Percentiles rank a stretch among this genome's conserved stretches.
Conservation (phyloP, 2,888 invertebrate species). For the Macrophya annulata region DNA sequence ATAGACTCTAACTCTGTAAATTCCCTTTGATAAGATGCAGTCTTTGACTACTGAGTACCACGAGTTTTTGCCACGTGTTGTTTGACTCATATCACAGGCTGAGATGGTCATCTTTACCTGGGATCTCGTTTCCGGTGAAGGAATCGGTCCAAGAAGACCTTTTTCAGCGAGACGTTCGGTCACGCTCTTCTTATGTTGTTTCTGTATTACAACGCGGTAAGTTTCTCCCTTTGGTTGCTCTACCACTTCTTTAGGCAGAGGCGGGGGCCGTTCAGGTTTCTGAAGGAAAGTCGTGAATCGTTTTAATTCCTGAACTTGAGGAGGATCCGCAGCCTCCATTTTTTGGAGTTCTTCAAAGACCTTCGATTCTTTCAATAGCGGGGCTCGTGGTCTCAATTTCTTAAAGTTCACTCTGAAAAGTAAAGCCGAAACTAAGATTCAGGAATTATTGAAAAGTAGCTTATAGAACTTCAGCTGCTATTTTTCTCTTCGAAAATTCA, state of each 20-base stretch:
- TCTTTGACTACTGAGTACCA: background rate
- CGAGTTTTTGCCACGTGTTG: background rate
- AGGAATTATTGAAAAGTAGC: background rate
- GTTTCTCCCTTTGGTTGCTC: constrained; percentile 67
- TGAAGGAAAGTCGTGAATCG: constrained; percentile 87
- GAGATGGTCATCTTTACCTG: constrained; percentile 66
- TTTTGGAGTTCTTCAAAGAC: constrained; percentile 82
- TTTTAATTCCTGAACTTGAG: constrained; percentile 71
- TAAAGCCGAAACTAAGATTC: background rate
- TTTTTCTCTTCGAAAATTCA: constrained; percentile 4
- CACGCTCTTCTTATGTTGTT: constrained; percentile 74
- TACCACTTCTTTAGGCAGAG: constrained; percentile 74
- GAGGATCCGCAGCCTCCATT: constrained; percentile 71
- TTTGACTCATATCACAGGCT: background rate
- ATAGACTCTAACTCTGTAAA: background rate
- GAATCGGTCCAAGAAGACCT: constrained; percentile 72
- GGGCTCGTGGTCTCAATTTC: constrained; percentile 85
- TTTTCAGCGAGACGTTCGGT: constrained; percentile 73
- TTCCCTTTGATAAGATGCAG: constrained; percentile 12
- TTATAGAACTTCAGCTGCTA: background rate
- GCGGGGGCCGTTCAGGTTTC: constrained; percentile 87
- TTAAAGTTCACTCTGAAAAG: constrained; percentile 86
- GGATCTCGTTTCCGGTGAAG: constrained; percentile 68
- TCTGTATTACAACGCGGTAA: constrained; percentile 76
- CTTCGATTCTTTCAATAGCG: constrained; percentile 85